Evolutionary conservation across 2,888 invertebrate species (phyloP).

Genomic region (Tetheella fluctuosa): DNA sequence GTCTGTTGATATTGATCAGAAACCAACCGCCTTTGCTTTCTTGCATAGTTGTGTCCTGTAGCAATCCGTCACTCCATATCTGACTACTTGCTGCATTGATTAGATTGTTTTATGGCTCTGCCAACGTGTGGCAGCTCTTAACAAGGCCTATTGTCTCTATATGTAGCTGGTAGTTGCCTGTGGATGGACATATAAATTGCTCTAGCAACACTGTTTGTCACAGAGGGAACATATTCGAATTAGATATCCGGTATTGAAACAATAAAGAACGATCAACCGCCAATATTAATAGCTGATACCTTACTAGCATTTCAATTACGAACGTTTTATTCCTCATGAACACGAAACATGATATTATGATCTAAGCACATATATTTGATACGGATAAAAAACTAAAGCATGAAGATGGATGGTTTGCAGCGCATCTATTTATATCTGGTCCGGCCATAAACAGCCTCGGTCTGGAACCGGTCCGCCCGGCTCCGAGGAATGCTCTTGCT

Average conservation of each 20-base stretch:
- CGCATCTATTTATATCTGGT: conserved; percentile 81
- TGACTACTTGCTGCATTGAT: conserved; percentile 58
- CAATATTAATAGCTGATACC: conserved; percentile 18
- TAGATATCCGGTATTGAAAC: conserved; percentile 42
- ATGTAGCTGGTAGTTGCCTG: conserved; percentile 32
- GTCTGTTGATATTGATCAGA: conserved; percentile 58
- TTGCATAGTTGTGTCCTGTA: conserved; percentile 45
- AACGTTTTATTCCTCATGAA: background rate
- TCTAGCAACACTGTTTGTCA: conserved; percentile 47
- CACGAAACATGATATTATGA: background rate
- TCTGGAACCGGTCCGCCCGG: conserved; percentile 75
- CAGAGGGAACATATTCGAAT: conserved; percentile 49
- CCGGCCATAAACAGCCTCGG: conserved; percentile 75
- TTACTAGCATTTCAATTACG: background rate
- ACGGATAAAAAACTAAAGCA: conserved; percentile 58
- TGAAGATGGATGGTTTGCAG: conserved; percentile 75
- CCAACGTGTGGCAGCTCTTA: conserved; percentile 51
- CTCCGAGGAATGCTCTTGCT: conserved; percentile 74
- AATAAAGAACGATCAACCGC: conserved; percentile 17
- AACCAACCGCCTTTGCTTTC: conserved; percentile 48
- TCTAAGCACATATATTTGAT: background rate
- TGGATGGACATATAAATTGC: conserved; percentile 52
- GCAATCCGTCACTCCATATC: conserved; percentile 62
- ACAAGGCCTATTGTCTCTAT: conserved; percentile 63
- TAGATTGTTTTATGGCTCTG: conserved; percentile 62